Evolutionary conservation across 2,888 invertebrate genomes (phyloP).

Genomic region (Meandrusa payeni): DNA sequence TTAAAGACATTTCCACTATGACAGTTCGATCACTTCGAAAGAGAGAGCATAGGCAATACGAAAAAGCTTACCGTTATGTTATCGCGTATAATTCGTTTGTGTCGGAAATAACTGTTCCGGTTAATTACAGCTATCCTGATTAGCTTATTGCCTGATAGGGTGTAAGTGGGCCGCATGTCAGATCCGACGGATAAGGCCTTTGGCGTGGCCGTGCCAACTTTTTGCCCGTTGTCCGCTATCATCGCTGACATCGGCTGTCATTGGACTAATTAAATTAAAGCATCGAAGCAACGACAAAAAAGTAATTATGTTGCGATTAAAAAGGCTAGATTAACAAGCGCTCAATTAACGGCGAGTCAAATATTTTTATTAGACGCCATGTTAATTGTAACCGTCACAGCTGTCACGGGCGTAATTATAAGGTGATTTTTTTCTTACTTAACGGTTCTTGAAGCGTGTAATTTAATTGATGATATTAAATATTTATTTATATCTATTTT

Average conservation of each 20-base stretch:
- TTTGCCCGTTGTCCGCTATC: slow-evolving; percentile 47
- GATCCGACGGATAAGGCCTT: slow-evolving; percentile 40
- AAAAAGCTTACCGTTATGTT: slow-evolving; percentile 22
- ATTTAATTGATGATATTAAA: too few relatives aligned
- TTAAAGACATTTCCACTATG: slow-evolving; percentile 26
- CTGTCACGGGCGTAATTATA: slow-evolving; percentile 12
- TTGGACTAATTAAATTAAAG: slow-evolving; percentile 65
- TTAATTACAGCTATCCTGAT: slow-evolving; percentile 68
- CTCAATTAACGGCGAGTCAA: slow-evolving; percentile 15
- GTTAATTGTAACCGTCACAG: slow-evolving; percentile 22
- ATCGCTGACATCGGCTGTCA: slow-evolving; percentile 55
- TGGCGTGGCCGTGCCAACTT: slow-evolving; percentile 44
- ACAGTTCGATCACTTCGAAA: slow-evolving; percentile 42
- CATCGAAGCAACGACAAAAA: slow-evolving; percentile 30
- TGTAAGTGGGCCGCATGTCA: slow-evolving; percentile 57
- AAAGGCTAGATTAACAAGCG: slow-evolving; percentile 28
- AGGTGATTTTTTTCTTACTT: background rate
- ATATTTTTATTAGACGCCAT: slow-evolving; percentile 21
- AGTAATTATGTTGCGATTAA: slow-evolving; percentile 33
- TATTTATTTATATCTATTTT: too few relatives aligned
- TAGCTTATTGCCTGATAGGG: slow-evolving; percentile 52
- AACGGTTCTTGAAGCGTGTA: background rate
- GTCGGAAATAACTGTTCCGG: slow-evolving; percentile 57
- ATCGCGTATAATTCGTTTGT: slow-evolving; percentile 44
- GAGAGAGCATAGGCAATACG: background rate